phyloP scores from a whole-genome alignment of 2,888 invertebrate genomes.

The Metellina segmentata region DNA sequence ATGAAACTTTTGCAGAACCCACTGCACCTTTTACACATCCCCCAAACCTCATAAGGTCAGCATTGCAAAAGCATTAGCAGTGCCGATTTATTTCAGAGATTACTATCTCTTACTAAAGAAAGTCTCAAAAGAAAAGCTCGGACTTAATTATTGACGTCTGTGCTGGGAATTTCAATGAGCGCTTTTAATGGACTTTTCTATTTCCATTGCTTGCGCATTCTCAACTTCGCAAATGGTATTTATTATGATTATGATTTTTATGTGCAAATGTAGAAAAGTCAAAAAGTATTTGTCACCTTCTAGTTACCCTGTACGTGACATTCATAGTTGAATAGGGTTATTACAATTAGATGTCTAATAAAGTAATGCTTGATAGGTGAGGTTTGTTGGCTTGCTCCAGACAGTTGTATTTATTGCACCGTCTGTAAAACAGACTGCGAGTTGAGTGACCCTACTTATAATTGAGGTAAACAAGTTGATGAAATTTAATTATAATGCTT shows the following conservation, averaged over 20 bases:
- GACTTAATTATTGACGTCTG: conserved; percentile 76
- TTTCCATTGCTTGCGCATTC: conserved; percentile 73
- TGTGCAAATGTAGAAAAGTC: conserved; percentile 70
- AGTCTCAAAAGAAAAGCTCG: conserved; percentile 66
- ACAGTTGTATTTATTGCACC: conserved; percentile 19
- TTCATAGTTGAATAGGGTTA: conserved; percentile 45
- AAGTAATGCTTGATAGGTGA: conserved; percentile 47
- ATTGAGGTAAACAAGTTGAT: conserved; percentile 36
- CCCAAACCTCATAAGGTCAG: neutral
- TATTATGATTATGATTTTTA: conserved; percentile 76
- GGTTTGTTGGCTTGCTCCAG: conserved; percentile 36
- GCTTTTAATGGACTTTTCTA: conserved; percentile 70
- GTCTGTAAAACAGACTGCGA: neutral
- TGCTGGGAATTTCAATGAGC: conserved; percentile 73
- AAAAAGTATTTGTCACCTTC: conserved; percentile 76
- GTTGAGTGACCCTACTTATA: conserved; percentile 42
- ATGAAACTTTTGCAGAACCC: neutral
- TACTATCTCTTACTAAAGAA: conserved; percentile 59
- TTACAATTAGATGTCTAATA: conserved; percentile 61
- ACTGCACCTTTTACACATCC: conserved; percentile 38
- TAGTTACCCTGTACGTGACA: conserved; percentile 72
- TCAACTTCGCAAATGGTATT: conserved; percentile 66
- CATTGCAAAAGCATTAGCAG: conserved; percentile 45
- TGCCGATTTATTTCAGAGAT: conserved; percentile 72
- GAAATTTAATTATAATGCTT: neutral